Base-by-base conservation (phyloP, 2,888 invertebrate species). In the Megaustenia siamemsis region DNA sequence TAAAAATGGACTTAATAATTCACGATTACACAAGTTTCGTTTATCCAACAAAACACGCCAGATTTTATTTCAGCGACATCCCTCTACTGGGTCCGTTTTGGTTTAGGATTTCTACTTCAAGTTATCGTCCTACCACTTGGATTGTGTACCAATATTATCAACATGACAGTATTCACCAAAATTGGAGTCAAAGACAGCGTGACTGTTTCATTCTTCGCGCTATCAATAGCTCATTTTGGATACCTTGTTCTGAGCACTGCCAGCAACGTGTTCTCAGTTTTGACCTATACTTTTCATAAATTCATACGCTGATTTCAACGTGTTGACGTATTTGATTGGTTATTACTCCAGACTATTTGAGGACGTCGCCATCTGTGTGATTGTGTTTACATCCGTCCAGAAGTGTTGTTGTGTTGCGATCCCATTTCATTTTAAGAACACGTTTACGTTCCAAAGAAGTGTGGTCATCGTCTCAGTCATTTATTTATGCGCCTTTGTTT, bases 351-450 rank as follows among this genome's bases (percentile, higher is more conserved):
- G 5, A 6, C n/a, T 63, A 28, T 63, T 63, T n/a, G 63, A 63
- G 28, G 63, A 63, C 28, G 28, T 63, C 8, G 24, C 63, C 24
- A 12, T 6, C 10, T n/a, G n/a, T 12, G 28, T 63, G 24, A n/a
- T 63, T n/a, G 63, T 63, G 6, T 63, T 63, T 28, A 63, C 12
- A 5, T n/a, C 63, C 28, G 28, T 63, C 1, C 63, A 63, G 10
- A n/a, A 63, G 28, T 63, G 63, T n/a, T 63, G 63, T 28, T 63
- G 63, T 63, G 63, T 63, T 12, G 63, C 63, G 12, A 28, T 63
- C 28, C 63, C 63, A 28, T 63, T 63, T 63, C 63, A n/a, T 28
- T 63, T 63, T 63, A 63, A n/a, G 28, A 63, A 21, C 32, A n/a
- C 63, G 0, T 63, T 63, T 28, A 63, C 63, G 3, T 63, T 8